These are phyloP conservation scores for Lepidocolaptes lacrymiger DNA, from an alignment of 2,797 vertebrate genomes.

Conservation along the genomic window DNA sequence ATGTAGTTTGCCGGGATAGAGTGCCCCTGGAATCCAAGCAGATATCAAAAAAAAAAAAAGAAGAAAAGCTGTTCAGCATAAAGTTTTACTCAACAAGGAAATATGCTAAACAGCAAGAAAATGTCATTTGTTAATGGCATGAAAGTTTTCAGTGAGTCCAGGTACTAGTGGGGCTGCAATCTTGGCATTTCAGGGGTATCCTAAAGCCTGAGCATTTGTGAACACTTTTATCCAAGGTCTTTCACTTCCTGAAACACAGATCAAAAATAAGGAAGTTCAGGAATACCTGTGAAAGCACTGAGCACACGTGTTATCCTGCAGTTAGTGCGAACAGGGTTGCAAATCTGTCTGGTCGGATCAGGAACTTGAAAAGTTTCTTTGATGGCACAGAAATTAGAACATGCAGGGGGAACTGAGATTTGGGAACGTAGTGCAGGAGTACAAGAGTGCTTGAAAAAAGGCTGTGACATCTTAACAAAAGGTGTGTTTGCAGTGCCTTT, in stretches of 20 bases:
- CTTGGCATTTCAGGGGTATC: not conserved
- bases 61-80: not conserved
- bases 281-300: not conserved
- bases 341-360: not conserved
- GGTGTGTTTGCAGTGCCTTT: not conserved
- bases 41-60: not conserved
- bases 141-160: not conserved
- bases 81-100: not conserved
- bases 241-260: not conserved
- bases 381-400: rapidly evolving
- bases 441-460: not conserved
- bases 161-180: not conserved
- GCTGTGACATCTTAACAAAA: not conserved
- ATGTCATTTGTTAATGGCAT: not conserved
- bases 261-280: not conserved
- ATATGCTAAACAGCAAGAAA: not conserved
- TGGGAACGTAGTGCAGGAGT: not conserved
- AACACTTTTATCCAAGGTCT: not conserved
- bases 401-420: not conserved
- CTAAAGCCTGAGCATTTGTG: not conserved
- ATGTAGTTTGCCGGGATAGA: not conserved
- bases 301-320: not conserved
- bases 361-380: not conserved
- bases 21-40: not conserved
- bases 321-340: not conserved